Evolutionary conservation across 1,140 invertebrate genomes (phyloP).

Genomic region (Hetaerina americana): DNA sequence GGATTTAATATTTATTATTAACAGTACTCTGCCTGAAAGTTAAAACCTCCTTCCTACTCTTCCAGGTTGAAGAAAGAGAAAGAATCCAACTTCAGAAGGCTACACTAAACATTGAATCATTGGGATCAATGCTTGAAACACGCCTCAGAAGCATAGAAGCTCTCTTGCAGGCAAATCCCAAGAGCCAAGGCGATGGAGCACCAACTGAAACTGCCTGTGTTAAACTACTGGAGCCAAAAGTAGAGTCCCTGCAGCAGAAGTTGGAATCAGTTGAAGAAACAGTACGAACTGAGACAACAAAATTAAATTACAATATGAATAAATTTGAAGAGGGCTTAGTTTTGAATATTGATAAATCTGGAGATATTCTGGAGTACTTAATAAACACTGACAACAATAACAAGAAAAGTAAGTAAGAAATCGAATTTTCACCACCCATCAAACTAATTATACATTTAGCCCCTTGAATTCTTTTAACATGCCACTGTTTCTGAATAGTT

Average conservation of each 20-base stretch:
- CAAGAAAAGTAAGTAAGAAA: too few species aligned
- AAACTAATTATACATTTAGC: too few species aligned
- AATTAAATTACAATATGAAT: not conserved
- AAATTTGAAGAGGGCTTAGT: not conserved
- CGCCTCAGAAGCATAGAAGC: constrained; percentile 25
- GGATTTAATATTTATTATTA: too few species aligned
- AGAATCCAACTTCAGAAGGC: constrained; percentile 53
- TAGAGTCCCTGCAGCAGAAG: constrained; percentile 12
- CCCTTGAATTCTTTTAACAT: too few species aligned
- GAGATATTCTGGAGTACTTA: not conserved
- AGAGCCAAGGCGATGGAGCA: too few species aligned
- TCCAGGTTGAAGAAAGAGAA: constrained; percentile 50
- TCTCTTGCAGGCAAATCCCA: constrained; percentile 9
- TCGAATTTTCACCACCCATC: too few species aligned
- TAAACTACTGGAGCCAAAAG: constrained; percentile 7
- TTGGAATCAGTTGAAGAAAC: not conserved
- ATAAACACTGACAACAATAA: too few species aligned
- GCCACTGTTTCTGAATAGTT: too few species aligned
- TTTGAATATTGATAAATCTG: not conserved
- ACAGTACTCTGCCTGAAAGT: too few species aligned
- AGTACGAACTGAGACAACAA: not conserved
- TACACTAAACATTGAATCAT: constrained; percentile 45
- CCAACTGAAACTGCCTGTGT: constrained; percentile 11
- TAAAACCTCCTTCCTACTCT: too few species aligned
- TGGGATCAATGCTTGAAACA: constrained; percentile 45